Base-by-base conservation (phyloP, 2,113 vertebrate species). In the Odontophorus gujanensis region DNA sequence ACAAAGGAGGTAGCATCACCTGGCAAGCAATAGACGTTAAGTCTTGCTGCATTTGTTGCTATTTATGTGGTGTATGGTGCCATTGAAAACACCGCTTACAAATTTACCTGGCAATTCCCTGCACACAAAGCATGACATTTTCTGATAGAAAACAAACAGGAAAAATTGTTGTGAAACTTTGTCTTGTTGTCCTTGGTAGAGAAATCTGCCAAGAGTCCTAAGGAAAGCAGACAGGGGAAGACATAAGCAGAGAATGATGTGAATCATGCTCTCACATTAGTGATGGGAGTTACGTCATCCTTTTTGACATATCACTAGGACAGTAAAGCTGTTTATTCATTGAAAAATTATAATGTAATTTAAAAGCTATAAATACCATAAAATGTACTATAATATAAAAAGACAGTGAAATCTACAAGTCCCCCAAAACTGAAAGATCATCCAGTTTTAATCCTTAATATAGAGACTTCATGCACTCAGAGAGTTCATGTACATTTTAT, bases 11-110 rank as follows among this genome's bases (percentile, higher is more conserved):
- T 15, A 8, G 3, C 26, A 55, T 18, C 4, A 36, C 18, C 24
- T 42, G 32, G 19, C 17, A 76, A 57, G 43, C 20, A 36, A 65
- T 57, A 38, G 21, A 18, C 11, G 7, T 62, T 16, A 47, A 66
- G 30, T 51, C 7, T 58, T 71, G 5, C 8, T 69, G 50, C 28
- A 48, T 30, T 3, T 66, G 5, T 51, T 43, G 42, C 42, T 43
- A 6, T 16, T 9, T 47, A 1, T 42, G 13, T 69, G 36, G 28
- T 47, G 4, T 6, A 42, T 0, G 0, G 25, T 66, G 30, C 5
- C 36, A 28, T 43, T 19, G 50, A 51, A 69, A 58, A 4, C 12
- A 40, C 32, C 45, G 14, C 0, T 78, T 40, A 43, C 6, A 7
- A 53, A 73, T 8, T 7, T 50, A 45, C 13, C 22, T 7, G 21